These are phyloP conservation scores for Aplysia californica DNA, from an alignment of 1,140 invertebrate species.

Conservation along the genomic window DNA sequence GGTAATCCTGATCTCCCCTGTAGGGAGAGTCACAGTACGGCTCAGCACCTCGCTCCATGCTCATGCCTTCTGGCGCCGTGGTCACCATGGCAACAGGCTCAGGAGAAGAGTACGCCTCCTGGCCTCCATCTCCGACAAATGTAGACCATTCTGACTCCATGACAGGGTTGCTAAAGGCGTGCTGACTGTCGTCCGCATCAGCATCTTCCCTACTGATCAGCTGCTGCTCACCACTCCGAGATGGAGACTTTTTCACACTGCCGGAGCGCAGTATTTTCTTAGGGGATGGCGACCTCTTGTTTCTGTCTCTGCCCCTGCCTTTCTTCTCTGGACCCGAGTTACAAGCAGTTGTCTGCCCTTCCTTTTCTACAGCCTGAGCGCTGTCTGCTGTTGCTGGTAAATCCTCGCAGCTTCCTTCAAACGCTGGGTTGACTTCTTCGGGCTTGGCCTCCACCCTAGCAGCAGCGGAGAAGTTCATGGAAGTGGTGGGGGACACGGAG, in stretches of 20 bases:
- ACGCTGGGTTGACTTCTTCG: neutral
- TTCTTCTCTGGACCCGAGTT: neutral
- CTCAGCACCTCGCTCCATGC: constrained; percentile 4
- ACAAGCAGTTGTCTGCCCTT: too few relatives aligned
- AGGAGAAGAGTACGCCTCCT: neutral
- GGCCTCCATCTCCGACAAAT: constrained; percentile 4
- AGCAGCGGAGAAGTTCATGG: neutral
- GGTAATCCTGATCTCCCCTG: neutral
- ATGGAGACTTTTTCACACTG: constrained; percentile 9
- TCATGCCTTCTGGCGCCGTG: neutral
- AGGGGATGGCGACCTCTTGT: constrained; percentile 13
- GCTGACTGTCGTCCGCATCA: neutral
- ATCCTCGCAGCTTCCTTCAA: neutral
- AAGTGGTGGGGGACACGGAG: neutral
- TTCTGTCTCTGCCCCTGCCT: constrained; percentile 3
- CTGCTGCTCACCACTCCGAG: neutral
- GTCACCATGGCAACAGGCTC: neutral
- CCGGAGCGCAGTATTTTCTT: neutral
- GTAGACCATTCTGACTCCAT: constrained; percentile 24
- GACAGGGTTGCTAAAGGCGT: constrained; percentile 8
- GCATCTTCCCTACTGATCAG: neutral
- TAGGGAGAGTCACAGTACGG: neutral
- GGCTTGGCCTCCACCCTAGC: neutral
- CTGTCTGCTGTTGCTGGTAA: too few relatives aligned
- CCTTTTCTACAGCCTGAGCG: too few relatives aligned